These are phyloP conservation scores for Erebia aethiops DNA, from an alignment of 2,888 invertebrate species.

Conservation along the genomic window DNA sequence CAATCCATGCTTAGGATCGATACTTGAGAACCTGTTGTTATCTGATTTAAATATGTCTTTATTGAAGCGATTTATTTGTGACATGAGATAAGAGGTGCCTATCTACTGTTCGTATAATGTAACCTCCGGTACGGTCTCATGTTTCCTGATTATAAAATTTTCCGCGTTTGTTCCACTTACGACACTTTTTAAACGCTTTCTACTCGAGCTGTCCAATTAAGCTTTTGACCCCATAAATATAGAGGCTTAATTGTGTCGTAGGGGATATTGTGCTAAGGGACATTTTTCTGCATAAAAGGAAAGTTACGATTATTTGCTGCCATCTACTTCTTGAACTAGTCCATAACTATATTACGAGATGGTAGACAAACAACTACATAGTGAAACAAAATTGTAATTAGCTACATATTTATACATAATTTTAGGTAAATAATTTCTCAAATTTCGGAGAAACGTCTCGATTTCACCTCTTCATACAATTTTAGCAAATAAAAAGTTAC, in stretches of 20 bases:
- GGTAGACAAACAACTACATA: no score
- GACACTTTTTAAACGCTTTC: slow-evolving; percentile 32
- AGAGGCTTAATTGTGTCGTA: slow-evolving; percentile 12
- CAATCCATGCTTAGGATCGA: no score
- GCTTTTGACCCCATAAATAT: slow-evolving; percentile 25
- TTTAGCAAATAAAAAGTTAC: no score
- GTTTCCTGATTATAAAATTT: slow-evolving; percentile 36
- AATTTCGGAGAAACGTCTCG: no score
- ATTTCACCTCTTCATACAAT: no score
- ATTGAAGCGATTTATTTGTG: not conserved
- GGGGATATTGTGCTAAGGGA: not conserved
- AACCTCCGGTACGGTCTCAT: slow-evolving; percentile 30
- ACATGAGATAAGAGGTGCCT: not conserved
- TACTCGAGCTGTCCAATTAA: slow-evolving; percentile 28
- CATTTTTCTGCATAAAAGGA: not conserved
- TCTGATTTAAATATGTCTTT: not conserved
- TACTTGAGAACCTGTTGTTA: no score
- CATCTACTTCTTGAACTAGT: not conserved
- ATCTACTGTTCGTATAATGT: slow-evolving; percentile 9
- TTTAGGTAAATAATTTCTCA: no score
- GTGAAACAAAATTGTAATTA: no score
- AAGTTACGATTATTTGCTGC: not conserved
- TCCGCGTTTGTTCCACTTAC: slow-evolving; percentile 34
- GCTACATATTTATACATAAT: no score
- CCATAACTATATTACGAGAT: no score